Evolutionary conservation across 2,888 invertebrate genomes (phyloP), one percentile per base, ranked within the genome.

Genomic region (Apoda limacodes): DNA sequence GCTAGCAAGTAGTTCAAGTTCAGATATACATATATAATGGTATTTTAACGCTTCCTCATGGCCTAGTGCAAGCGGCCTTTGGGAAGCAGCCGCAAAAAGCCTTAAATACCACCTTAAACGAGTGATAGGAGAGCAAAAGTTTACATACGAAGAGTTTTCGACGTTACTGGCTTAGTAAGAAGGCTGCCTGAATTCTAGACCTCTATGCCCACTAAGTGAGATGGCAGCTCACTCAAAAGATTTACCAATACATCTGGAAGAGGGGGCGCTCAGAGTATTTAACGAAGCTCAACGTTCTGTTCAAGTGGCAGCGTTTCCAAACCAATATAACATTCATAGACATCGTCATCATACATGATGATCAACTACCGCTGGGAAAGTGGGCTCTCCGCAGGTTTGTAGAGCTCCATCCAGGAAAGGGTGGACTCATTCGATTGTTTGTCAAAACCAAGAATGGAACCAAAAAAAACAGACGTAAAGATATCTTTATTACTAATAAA

Each of bases 111-210:
- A 48, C 10, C 28, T 48, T 0, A 32, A 34, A 4, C 22, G 51
- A 20, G 46, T 47, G 1, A 22, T 48, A 4, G 48, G 47, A 3
- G 39, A 43, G 17, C 46, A 49, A 28, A 43, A 34, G 17, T 22
- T 46, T 1, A 50, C 48, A 1, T 48, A 27, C 23, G 43, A 48
- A 19, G 46, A 50, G 17, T 47, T n/a, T n/a, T n/a, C n/a, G n/a
- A n/a, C n/a, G n/a, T n/a, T n/a, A n/a, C 15, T 48, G 11, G 10
- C 43, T 1, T 45, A 52, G 20, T 6, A 49, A 11, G 49, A 50
- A 29, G 48, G 33, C 0, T 45, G 44, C n/a, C 19, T 48, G 0
- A 52, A 50, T 12, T 33, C 43, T 4, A 29, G 50, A 11, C 47
- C 51, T 1, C 27, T 50, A 3, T 42, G 35, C 7, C 13, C 46